Evolutionary conservation across 2,888 invertebrate species (phyloP), one percentile per base, ranked within the genome.

Genomic region (Margaritifera margaritifera): DNA sequence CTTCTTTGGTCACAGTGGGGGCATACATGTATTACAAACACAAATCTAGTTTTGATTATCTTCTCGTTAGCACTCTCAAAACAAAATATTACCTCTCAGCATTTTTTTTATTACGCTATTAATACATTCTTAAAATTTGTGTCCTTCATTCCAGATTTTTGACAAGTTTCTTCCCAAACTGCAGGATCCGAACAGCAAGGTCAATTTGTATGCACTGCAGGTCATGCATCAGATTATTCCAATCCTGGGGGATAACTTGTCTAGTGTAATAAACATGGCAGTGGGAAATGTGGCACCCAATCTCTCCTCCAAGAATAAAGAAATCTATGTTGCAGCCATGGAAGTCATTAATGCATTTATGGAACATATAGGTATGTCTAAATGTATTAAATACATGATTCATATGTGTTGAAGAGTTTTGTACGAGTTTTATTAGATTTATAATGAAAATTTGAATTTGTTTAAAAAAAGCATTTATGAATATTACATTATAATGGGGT

Each of bases 121-220:
- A n/a, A 22, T 61, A 18, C 20, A 22, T 52, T 59, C 15, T 42
- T 42, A 42, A 31, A 4, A 2, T 11, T 42, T 31, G 5, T 20
- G 66, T 66, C 61, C 56, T 71, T 66, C 65, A 27, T 79, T 85
- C 24, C 81, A 89, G 89, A 86, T 90, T 50, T 89, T 89, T 81
- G 89, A 88, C 81, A 88, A 88, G 77, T 89, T 90, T 74, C 79
- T 87, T 64, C 87, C 88, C 4, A 80, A 89, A 27, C 75, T 90
- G 65, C 85, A 85, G 67, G 90, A 90, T 75, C 84, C 88, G 20
- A 90, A 90, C 80, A 87, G 87, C 75, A 90, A 90, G 77, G 89
- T 90, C 58, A 89, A 87, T 69, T 78, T 89, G 69, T 84, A 80
- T 68, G 89, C 89, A 6, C 80, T 90, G 64, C 85, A 88, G 73